Evolutionary conservation across 2,797 vertebrate genomes (phyloP).

Genomic region (Brachymystax lenok): DNA sequence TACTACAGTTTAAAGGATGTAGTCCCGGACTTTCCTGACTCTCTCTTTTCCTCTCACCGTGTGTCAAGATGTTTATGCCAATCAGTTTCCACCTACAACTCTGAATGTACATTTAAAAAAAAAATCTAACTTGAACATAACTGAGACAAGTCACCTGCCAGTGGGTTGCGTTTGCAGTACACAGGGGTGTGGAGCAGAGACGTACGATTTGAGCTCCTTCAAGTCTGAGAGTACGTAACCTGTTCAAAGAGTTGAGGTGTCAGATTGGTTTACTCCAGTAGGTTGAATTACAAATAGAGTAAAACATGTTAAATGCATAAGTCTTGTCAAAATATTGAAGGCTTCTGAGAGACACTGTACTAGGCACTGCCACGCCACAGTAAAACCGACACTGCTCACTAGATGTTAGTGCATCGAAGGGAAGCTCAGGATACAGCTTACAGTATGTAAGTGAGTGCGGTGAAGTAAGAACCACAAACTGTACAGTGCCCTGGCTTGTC

Average conservation of each 20-base stretch:
- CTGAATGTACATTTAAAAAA: slow-evolving; percentile 9
- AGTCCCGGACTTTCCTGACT: neutral
- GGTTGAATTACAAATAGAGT: slow-evolving; percentile 52
- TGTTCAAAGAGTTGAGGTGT: slow-evolving; percentile 49
- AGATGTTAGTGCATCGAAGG: slow-evolving; percentile 32
- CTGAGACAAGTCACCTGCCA: slow-evolving; percentile 31
- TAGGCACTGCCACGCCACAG: neutral
- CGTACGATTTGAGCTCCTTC: slow-evolving; percentile 42
- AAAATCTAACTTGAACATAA: slow-evolving; percentile 12
- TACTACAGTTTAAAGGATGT: neutral
- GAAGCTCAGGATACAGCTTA: slow-evolving; percentile 33
- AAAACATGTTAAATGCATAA: slow-evolving; percentile 21
- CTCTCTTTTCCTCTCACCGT: neutral
- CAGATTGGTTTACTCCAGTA: slow-evolving; percentile 53
- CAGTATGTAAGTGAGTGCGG: slow-evolving; percentile 3
- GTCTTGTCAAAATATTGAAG: slow-evolving; percentile 40
- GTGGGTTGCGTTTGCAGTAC: slow-evolving; percentile 35
- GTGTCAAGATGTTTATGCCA: neutral
- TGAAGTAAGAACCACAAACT: slow-evolving; percentile 13
- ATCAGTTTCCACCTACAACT: slow-evolving; percentile 19
- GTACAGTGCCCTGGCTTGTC: slow-evolving; percentile 12
- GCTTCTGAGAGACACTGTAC: slow-evolving; percentile 31
- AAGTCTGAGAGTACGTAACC: slow-evolving; percentile 42
- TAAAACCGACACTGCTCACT: slow-evolving; percentile 16
- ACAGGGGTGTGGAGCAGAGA: slow-evolving; percentile 15